Evolutionary conservation across 1,140 invertebrate genomes (phyloP), one percentile per base, ranked within the genome.

Genomic region (Conus betulinus): DNA sequence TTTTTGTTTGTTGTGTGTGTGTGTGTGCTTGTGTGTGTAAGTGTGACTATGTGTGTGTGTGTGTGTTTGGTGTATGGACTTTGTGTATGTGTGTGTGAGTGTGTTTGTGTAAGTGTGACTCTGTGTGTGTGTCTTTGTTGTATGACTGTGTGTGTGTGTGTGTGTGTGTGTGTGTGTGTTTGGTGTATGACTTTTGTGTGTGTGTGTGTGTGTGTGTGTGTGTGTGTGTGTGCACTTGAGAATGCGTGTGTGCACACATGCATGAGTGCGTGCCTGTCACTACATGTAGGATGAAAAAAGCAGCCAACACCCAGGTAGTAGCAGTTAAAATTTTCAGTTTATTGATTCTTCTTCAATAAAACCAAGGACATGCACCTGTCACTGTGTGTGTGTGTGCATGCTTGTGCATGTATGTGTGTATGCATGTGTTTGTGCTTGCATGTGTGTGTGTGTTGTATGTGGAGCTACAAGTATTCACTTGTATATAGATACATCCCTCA

Each of bases 121-220:
- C 7, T 81, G 78, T 27, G n/a, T 25, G 0, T 25, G 78, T 81
- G 78, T 81, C 5, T 39, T 7, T n/a, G 15, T 5, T 51, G 78
- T 13, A 6, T 51, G 78, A 13, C 25, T 51, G 5, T 51, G 78
- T 81, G 78, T 81, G 78, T 27, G 27, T 27, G 78, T 39, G 5
- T 39, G 39, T 81, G 27, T 74, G 78, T 81, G 78, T 39, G 10
- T 39, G 78, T 81, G 78, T 81, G 25, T 13, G 78, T 39, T 13
- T 13, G 78, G 8, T 20, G 27, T 20, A 3, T 39, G 10, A 7
- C 39, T 39, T 25, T 5, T 52, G 27, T 81, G 27, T 81, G 78
- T 81, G 78, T 81, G 78, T 81, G 78, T 81, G 78, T 52, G 78
- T 27, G 78, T 13, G 51, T 7, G n/a, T 17, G 78, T 27, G 78